These are phyloP conservation scores for Venusia cambrica DNA, from an alignment of 2,888 invertebrate species.

Conservation along the genomic window DNA sequence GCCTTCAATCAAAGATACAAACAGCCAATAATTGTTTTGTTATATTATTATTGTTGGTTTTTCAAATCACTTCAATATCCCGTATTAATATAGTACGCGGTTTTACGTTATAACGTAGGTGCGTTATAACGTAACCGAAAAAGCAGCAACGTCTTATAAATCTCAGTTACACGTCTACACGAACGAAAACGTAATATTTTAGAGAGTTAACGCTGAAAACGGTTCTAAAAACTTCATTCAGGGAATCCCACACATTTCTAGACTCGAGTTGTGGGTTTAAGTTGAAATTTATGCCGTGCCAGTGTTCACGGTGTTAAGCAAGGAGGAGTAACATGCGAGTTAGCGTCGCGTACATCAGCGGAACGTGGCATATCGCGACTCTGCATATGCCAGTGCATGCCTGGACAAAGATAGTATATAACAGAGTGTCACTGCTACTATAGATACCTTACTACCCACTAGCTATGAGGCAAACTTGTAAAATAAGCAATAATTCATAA, in stretches of 20 bases:
- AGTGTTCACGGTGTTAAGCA: constrained; percentile 62
- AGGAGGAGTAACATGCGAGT: constrained; percentile 61
- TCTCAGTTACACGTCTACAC: constrained; percentile 48
- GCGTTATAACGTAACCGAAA: constrained; percentile 5
- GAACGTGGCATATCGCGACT: constrained; percentile 67
- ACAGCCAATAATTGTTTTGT: too few species aligned
- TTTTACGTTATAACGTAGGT: too few species aligned
- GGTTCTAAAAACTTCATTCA: constrained; percentile 68
- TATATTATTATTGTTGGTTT: too few species aligned
- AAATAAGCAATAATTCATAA: too few species aligned
- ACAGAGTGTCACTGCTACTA: too few species aligned
- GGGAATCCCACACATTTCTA: constrained; percentile 63
- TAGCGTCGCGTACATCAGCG: constrained; percentile 66
- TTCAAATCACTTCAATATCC: too few species aligned
- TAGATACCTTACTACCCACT: too few species aligned
- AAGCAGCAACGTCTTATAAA: constrained; percentile 37
- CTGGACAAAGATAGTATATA: too few species aligned
- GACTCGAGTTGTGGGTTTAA: constrained; percentile 64
- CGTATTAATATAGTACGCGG: too few species aligned
- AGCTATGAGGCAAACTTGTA: too few species aligned
- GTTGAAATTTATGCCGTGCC: constrained; percentile 68
- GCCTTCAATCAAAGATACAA: too few species aligned
- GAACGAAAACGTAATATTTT: constrained; percentile 63
- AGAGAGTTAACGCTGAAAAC: constrained; percentile 58
- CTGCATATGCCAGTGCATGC: constrained; percentile 50